Percentiles rank a stretch among this genome's conserved stretches.
These are phyloP conservation scores for Elachura formosa DNA, from an alignment of 2,113 vertebrate species.

Conservation along the genomic window DNA sequence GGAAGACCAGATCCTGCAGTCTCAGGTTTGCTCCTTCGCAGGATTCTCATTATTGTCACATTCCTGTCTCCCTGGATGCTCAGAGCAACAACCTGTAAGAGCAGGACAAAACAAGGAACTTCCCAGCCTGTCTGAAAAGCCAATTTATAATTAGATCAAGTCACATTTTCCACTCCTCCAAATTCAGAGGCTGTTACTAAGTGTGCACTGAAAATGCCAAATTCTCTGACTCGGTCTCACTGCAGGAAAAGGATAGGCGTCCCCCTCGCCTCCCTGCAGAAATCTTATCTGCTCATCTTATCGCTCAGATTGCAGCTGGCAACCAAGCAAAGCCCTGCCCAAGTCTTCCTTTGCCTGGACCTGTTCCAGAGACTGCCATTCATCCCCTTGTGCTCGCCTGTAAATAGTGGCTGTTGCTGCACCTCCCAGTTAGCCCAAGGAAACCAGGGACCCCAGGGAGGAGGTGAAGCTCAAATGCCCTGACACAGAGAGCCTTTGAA, in stretches of 20 bases:
- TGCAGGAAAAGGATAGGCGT: slow-evolving; percentile 40
- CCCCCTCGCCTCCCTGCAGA: background rate
- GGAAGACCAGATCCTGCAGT: background rate
- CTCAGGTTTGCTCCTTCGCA: background rate
- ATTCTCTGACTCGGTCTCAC: background rate
- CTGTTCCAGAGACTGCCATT: background rate
- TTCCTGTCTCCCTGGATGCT: background rate
- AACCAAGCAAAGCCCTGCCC: background rate
- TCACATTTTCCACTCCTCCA: slow-evolving; percentile 57
- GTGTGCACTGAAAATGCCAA: background rate
- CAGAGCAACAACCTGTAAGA: background rate
- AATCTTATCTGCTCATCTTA: slow-evolving; percentile 41
- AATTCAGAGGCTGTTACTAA: slow-evolving; percentile 34
- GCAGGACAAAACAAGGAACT: slow-evolving; percentile 42
- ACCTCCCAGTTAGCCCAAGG: background rate
- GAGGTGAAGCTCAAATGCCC: background rate
- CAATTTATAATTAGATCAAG: slow-evolving; percentile 52
- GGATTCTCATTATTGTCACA: background rate
- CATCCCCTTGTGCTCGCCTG: background rate
- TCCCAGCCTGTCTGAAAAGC: slow-evolving; percentile 7
- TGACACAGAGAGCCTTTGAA: background rate
- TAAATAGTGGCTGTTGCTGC: background rate
- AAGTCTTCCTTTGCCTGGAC: background rate
- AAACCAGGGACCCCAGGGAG: background rate
- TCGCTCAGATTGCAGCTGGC: background rate